Evolutionary conservation across 2,888 invertebrate species (phyloP), one percentile per base, ranked within the genome.

Genomic region (Caenorhabditis auriculariae): DNA sequence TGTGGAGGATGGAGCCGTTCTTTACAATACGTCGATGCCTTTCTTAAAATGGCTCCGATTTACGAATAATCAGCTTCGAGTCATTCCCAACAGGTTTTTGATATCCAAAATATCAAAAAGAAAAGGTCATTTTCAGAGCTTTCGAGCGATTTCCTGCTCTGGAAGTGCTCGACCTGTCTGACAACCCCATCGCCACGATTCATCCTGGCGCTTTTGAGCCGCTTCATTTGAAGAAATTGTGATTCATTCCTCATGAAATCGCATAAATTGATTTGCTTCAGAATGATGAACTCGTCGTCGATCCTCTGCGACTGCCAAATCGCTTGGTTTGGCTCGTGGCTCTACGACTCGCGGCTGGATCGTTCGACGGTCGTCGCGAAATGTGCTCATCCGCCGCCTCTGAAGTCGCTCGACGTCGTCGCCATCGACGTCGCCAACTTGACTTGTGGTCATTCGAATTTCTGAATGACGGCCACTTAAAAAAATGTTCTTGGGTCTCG

Each of bases 241-340:
- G 32, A 54, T 65, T 57, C n/a, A 24, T 37, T n/a, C 2, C 41
- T 45, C 26, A 6, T 6, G 4, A 37, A 28, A 6, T 19, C 29
- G 15, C 7, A 45, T 9, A 38, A 24, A 12, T 37, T 12, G 17
- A 17, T 5, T n/a, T 28, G 21, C 52, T 60, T 12, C 54, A 70
- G 70, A 49, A 38, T 51, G 4, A 60, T 70, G 52, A 62, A 62
- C 50, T 65, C 74, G 1, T 52, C 68, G 1, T 65, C 66, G 15
- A 54, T 72, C 9, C 63, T 74, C 12, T 74, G 72, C 47, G 74
- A 72, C 51, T 74, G 74, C 51, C 67, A 69, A 38, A 60, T 74
- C 19, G 45, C 60, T 1, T 74, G 74, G 74, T 66, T 71, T 23
- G 55, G 65, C 5, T 17, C 56, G 0, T 74, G 74, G 74, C 54